These are phyloP conservation scores for Meliscaeva auricollis DNA, from an alignment of 2,888 invertebrate species.

Conservation along the genomic window DNA sequence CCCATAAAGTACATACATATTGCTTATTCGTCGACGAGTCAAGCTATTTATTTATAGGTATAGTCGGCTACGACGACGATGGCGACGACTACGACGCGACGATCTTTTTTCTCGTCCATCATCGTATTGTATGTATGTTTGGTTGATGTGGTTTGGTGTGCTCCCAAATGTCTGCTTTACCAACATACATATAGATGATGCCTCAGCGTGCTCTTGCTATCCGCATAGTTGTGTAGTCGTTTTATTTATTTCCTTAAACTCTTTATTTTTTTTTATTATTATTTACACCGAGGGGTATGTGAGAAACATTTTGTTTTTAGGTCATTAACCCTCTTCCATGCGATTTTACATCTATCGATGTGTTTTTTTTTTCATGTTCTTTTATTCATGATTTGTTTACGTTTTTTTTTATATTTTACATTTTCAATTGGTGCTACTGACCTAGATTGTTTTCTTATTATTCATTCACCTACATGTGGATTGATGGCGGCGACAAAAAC, in stretches of 20 bases:
- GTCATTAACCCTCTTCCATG: slow-evolving; percentile 72
- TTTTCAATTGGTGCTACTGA: slow-evolving; percentile 71
- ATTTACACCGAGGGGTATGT: slow-evolving; percentile 30
- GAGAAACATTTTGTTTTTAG: slow-evolving; percentile 48
- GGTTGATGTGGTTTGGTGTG: slow-evolving; percentile 29
- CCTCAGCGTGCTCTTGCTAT: slow-evolving; percentile 26
- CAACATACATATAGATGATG: background rate
- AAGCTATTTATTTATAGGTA: slow-evolving; percentile 20
- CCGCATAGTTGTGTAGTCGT: slow-evolving; percentile 41
- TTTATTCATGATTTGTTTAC: slow-evolving; percentile 66
- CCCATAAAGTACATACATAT: slow-evolving; percentile 37
- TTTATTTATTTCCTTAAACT: slow-evolving; percentile 56
- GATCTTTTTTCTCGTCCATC: slow-evolving; percentile 44
- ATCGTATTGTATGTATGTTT: slow-evolving; percentile 10
- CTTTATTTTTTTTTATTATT: slow-evolving; percentile 11
- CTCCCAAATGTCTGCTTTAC: slow-evolving; percentile 41
- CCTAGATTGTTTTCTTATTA: slow-evolving; percentile 69
- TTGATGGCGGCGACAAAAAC: slow-evolving; percentile 19
- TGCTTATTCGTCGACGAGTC: slow-evolving; percentile 36
- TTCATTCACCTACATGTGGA: slow-evolving; percentile 67
- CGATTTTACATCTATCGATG: slow-evolving; percentile 60
- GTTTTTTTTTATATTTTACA: slow-evolving; percentile 59
- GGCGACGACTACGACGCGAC: background rate
- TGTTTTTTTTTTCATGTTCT: slow-evolving; percentile 53
- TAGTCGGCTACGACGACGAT: background rate